phyloP scores from a whole-genome alignment of 2,113 vertebrate genomes.

The Nyctibius bracteatus region DNA sequence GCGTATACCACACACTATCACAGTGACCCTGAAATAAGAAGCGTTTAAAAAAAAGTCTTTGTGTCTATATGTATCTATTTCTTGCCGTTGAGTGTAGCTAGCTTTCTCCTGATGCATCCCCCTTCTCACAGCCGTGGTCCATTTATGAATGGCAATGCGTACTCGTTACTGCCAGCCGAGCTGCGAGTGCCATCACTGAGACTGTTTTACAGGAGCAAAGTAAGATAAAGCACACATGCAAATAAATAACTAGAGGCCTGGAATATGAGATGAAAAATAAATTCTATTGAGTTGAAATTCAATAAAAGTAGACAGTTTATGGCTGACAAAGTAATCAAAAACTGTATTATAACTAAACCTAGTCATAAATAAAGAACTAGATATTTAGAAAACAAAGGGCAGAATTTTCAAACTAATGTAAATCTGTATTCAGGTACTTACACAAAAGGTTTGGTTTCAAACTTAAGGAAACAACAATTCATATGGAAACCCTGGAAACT shows the following conservation, averaged over 20 bases:
- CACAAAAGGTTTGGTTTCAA: background rate
- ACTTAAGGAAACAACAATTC: background rate
- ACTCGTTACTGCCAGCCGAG: fast-evolving
- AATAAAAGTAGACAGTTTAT: background rate
- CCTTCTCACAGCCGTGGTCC: background rate
- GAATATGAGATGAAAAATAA: background rate
- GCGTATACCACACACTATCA: background rate
- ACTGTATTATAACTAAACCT: background rate
- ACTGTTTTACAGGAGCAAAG: background rate
- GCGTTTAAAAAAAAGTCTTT: background rate
- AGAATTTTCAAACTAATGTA: background rate
- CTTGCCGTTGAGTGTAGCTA: background rate
- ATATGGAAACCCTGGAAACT: background rate
- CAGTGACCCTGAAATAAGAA: background rate
- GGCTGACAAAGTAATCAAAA: background rate
- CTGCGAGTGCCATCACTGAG: background rate
- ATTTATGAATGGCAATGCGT: background rate
- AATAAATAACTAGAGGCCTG: background rate
- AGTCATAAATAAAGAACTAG: background rate
- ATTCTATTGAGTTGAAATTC: background rate
- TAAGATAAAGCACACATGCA: background rate
- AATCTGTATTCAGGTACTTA: background rate
- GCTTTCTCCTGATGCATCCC: background rate
- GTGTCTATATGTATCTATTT: background rate
- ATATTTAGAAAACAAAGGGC: background rate